Evolutionary conservation across 2,888 invertebrate genomes (phyloP), one percentile per base, ranked within the genome.

Genomic region (Stenolophus ochropezus): DNA sequence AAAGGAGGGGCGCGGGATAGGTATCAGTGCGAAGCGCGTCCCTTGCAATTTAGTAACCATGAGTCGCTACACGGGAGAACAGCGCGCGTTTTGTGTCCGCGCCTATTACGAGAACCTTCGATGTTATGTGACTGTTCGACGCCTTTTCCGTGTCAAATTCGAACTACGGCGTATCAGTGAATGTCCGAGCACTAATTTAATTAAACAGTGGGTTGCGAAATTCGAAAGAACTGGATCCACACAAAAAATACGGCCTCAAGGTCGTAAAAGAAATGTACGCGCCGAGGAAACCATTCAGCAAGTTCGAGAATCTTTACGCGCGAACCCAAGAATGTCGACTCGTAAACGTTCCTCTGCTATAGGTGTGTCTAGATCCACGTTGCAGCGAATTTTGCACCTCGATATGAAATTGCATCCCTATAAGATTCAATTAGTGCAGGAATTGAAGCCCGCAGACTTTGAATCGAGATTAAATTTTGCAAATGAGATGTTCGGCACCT

Each of bases 391-490:
- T 83, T 61, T 80, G 8, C 42, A 33, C 6, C 65, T 71, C 77
- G 77, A 76, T 73, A 51, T 82, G 74, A 81, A 83, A 79, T 73
- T 83, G 33, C 78, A 83, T 75, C 81, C 82, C n/a, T 83, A 83
- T 81, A 84, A 84, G 69, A 42, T 83, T 51, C 83, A 84, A 75
- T 78, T 84, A 42, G 78, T 75, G 47, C 82, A 82, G 69, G 83
- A 83, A 82, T 11, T 84, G 76, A 82, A 82, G 75, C 83, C 76
- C 27, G n/a, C 2, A 23, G 83, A 23, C 3, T 23, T 3, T 18
- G 3, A 11, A 3, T 65, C 25, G 25, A 21, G 25, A 23, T 4
- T 8, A 25, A 4, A 27, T 23, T 65, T 23, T 18, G 53, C n/a
- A n/a, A n/a, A n/a, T n/a, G n/a, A n/a, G n/a, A n/a, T n/a, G n/a